Evolutionary conservation across 2,113 vertebrate genomes (phyloP).

Genomic region (Jacana jacana): DNA sequence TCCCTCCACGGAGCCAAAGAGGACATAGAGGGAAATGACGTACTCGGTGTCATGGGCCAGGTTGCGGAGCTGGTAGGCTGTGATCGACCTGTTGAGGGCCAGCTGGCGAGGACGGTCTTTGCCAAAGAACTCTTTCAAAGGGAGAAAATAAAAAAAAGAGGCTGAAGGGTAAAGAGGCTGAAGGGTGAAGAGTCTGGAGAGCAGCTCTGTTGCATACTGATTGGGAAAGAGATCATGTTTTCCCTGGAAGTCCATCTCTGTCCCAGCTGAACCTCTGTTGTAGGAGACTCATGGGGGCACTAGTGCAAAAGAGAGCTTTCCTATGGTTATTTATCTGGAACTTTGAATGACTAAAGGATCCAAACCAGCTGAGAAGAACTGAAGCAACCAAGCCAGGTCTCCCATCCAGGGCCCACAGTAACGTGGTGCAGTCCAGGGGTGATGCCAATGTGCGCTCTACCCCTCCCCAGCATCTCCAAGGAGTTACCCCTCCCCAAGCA

Average conservation of each 20-base stretch:
- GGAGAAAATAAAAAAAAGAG: background rate
- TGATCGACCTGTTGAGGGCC: conserved; percentile 78
- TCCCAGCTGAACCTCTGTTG: background rate
- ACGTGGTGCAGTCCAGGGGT: background rate
- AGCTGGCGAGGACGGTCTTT: conserved; percentile 83
- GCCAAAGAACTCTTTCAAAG: conserved; percentile 77
- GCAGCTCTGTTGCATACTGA: background rate
- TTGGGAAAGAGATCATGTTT: accelerated
- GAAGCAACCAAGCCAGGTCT: background rate
- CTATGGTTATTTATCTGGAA: background rate
- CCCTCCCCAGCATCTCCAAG: background rate
- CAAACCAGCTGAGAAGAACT: background rate
- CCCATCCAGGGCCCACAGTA: no score
- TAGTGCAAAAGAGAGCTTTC: background rate
- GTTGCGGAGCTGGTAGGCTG: conserved; percentile 74
- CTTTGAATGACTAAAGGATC: background rate
- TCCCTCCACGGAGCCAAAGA: conserved; percentile 81
- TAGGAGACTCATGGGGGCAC: accelerated
- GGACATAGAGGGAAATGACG: conserved; percentile 84
- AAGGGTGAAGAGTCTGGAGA: background rate
- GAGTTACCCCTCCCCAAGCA: background rate
- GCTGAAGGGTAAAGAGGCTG: no score
- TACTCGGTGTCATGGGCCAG: conserved; percentile 86
- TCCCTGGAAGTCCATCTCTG: background rate
- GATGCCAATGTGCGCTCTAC: background rate